These are phyloP conservation scores for Thymallus thymallus DNA, from an alignment of 2,113 vertebrate species.

Conservation along the genomic window DNA sequence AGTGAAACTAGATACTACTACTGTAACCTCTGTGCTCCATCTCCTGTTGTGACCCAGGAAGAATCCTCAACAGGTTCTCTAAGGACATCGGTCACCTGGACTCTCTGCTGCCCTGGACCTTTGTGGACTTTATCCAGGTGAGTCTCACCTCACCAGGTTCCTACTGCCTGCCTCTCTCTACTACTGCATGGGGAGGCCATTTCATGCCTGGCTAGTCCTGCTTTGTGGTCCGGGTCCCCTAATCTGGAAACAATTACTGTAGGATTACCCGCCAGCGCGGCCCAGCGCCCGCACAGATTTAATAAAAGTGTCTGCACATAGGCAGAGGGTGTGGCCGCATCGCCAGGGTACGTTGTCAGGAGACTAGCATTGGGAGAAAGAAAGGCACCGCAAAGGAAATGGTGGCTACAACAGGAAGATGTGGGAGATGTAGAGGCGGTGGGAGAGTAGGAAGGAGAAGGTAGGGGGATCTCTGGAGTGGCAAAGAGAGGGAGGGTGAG, in stretches of 20 bases:
- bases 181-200: constrained; percentile 72
- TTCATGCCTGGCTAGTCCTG: constrained; percentile 78
- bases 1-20: background rate
- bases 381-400: constrained; percentile 66
- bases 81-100: constrained; percentile 94
- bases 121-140: constrained; percentile 94
- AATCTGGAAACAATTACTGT: constrained; percentile 81
- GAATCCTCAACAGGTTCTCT: constrained; percentile 93
- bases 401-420: constrained; percentile 56
- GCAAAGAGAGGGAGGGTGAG: constrained; percentile 42
- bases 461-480: constrained; percentile 44
- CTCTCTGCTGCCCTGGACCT: constrained; percentile 86
- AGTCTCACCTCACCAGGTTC: constrained; percentile 67
- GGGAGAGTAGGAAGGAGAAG: constrained; percentile 20
- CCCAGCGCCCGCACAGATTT: constrained; percentile 75
- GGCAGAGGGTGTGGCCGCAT: constrained; percentile 77
- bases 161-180: constrained; percentile 17
- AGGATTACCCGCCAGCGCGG: constrained; percentile 72
- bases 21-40: constrained; percentile 25
- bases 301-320: constrained; percentile 80
- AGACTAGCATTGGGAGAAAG: constrained; percentile 62
- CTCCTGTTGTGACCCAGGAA: constrained; percentile 69
- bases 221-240: constrained; percentile 74
- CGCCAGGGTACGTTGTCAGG: constrained; percentile 70
- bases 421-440: constrained; percentile 48